Conservation (phyloP, 2,888 invertebrate genomes). For the Cyaniris semiargus region DNA sequence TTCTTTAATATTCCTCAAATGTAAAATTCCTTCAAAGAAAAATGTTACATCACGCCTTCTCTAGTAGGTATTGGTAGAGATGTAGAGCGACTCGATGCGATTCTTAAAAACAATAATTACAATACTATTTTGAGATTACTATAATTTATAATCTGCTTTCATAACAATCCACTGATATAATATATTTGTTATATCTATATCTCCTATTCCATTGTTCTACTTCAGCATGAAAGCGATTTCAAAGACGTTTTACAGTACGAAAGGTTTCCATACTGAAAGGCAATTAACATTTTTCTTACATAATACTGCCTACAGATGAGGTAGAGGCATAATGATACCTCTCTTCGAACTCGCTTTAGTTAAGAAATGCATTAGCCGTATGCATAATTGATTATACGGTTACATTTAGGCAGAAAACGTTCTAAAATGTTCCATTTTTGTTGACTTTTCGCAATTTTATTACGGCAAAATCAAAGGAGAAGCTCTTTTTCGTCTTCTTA, state of each 20-base stretch:
- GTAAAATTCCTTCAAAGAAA: too few relatives aligned
- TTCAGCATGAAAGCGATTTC: neutral
- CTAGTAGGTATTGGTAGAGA: neutral
- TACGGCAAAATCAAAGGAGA: conserved; percentile 1
- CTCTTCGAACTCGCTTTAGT: conserved; percentile 26
- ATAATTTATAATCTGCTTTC: too few relatives aligned
- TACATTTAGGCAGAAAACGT: conserved; percentile 18
- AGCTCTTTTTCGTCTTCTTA: neutral
- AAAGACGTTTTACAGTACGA: neutral
- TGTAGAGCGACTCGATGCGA: too few relatives aligned
- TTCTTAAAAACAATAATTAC: too few relatives aligned
- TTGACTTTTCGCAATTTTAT: conserved; percentile 14
- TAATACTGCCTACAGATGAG: conserved; percentile 23
- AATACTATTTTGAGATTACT: too few relatives aligned
- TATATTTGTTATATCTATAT: neutral
- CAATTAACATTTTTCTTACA: conserved; percentile 15
- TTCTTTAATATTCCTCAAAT: neutral
- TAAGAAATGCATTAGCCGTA: conserved; percentile 34
- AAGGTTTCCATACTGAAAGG: neutral
- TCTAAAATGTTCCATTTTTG: conserved; percentile 22
- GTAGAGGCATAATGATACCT: conserved; percentile 24
- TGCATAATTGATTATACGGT: conserved; percentile 34
- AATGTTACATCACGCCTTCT: neutral
- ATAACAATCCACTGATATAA: too few relatives aligned
- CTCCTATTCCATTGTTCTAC: neutral